Percentiles rank a stretch among this genome's conserved stretches.
Evolutionary conservation across 1,140 invertebrate genomes (phyloP).

Genomic region (Octopus bimaculoides): DNA sequence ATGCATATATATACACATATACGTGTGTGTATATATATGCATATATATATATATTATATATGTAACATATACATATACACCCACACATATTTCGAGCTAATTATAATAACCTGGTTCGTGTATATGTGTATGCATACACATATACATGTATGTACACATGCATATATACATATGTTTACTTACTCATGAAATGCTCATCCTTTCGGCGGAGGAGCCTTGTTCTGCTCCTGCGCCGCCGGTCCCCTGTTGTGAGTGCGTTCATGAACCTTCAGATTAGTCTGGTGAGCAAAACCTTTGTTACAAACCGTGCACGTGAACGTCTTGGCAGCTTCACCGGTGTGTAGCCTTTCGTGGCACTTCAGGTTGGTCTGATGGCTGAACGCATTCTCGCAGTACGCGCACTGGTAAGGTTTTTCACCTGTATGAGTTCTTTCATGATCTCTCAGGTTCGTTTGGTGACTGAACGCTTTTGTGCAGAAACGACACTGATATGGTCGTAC

Average conservation of each 20-base stretch:
- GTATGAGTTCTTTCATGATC: conserved; percentile 94
- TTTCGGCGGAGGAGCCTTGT: too few species aligned
- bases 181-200: too few species aligned
- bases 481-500: not conserved
- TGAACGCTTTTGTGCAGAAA: not conserved
- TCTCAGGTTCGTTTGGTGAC: not conserved
- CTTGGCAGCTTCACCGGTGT: conserved; percentile 41
- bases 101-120: too few species aligned
- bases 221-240: too few species aligned
- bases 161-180: too few species aligned
- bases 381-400: conserved; percentile 93
- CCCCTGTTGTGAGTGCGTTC: conserved; percentile 25
- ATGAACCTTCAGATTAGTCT: conserved; percentile 47
- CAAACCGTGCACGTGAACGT: conserved; percentile 35
- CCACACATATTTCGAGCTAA: too few species aligned
- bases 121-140: too few species aligned
- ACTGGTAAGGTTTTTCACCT: conserved; percentile 98
- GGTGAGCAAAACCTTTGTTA: conserved; percentile 17
- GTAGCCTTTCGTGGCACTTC: conserved; percentile 58
- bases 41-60: too few species aligned
- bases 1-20: too few species aligned
- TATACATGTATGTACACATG: too few species aligned
- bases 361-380: conserved; percentile 95
- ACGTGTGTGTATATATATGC: too few species aligned
- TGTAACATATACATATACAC: too few species aligned